Evolutionary conservation across 2,888 invertebrate genomes (phyloP).

Genomic region (Stenchaetothrips biformis): DNA sequence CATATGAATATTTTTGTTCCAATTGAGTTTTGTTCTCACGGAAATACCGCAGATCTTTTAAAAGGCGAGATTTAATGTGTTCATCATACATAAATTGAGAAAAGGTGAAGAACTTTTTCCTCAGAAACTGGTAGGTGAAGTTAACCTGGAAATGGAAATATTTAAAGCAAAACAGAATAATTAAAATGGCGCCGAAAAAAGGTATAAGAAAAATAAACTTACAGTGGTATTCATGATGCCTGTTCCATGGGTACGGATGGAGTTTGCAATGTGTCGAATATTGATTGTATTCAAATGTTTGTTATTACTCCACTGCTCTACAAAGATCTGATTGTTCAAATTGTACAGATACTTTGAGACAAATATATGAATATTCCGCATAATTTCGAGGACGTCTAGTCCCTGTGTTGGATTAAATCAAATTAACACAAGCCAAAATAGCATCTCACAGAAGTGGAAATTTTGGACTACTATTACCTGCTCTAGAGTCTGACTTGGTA

Average conservation of each 20-base stretch:
- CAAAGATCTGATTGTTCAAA: constrained; percentile 92
- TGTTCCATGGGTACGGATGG: constrained; percentile 92
- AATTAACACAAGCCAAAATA: constrained; percentile 26
- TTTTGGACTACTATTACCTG: constrained; percentile 54
- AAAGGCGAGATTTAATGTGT: constrained; percentile 89
- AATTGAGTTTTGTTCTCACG: constrained; percentile 64
- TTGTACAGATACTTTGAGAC: constrained; percentile 92
- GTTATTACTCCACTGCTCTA: constrained; percentile 84
- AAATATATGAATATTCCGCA: constrained; percentile 93
- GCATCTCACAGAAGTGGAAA: background rate
- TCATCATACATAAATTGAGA: constrained; percentile 98
- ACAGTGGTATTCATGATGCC: constrained; percentile 95
- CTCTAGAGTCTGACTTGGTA: constrained; percentile 94
- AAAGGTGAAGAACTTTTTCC: constrained; percentile 87
- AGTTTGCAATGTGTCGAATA: constrained; percentile 92
- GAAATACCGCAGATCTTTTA: constrained; percentile 81
- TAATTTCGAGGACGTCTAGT: constrained; percentile 92
- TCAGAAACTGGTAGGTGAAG: constrained; percentile 88
- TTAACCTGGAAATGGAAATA: constrained; percentile 53
- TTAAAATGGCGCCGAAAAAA: background rate
- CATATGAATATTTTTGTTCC: constrained; percentile 74
- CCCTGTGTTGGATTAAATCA: constrained; percentile 52
- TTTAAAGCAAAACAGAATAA: constrained; percentile 19
- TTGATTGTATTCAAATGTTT: constrained; percentile 94
- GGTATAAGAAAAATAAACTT: constrained; percentile 38